Evolutionary conservation across 2,113 vertebrate genomes (phyloP), one percentile per base, ranked within the genome.

Genomic region (Colinus virginianus): DNA sequence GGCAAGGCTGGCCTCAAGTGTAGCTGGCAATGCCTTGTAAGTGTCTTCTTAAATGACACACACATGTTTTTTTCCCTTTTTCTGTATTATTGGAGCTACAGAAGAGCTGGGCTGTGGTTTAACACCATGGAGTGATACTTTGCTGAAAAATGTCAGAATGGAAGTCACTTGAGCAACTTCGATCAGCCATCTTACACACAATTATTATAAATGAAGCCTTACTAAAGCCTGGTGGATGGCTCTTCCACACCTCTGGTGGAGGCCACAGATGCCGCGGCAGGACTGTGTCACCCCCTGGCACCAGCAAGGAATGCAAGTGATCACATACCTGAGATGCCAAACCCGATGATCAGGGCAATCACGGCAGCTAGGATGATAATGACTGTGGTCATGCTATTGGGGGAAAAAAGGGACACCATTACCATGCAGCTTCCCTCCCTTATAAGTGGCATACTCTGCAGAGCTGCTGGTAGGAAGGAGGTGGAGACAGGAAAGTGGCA

Each of bases 321-420:
- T 20, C 66, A 78, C 80, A 1, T 87, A 96, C 92, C 94, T 95
- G 95, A 96, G 81, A 95, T 90, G 76, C 95, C 94, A 82, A 96
- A 96, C 10, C 96, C 75, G 2, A 96, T 88, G 80, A 96, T 87
- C 77, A 95, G 78, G 59, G 38, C 49, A 20, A 84, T 90, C 88
- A 63, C 90, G 0, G 21, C 92, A 67, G 84, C 90, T 84, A 96
- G 88, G 75, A 82, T 34, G 59, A 94, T 28, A 42, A 87, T 90
- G 49, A 56, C 80, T 2, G 49, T 43, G 34, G 89, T 84, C 81
- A 63, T 55, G 63, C 88, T 96, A 1, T 63, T 66, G 32, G 28
- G 38, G 40, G n/a, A 26, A 43, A 93, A 88, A 81, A 88, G 71
- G 38, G 30, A 81, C 21, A 56, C 14, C 18, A 4, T 89, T 55